A percentile compares a stretch with the other conserved stretches of the same genome.
Evolutionary conservation across 2,113 vertebrate species (phyloP).

Genomic region (Gymnarchus niloticus): DNA sequence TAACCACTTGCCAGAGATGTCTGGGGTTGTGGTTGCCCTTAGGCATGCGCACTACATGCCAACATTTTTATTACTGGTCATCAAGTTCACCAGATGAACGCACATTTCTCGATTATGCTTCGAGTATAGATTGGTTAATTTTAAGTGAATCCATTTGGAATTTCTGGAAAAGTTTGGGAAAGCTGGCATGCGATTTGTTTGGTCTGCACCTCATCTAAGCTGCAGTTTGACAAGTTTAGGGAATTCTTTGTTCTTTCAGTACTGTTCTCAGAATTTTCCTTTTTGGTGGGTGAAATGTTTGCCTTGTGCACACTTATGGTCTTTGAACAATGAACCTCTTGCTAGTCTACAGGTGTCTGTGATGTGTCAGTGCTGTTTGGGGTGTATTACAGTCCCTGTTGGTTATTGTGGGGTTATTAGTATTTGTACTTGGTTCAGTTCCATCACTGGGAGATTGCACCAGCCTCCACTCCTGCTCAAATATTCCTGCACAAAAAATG

Average conservation of each 20-base stretch:
- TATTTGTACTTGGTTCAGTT: background rate
- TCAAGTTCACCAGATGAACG: background rate
- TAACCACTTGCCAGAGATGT: background rate
- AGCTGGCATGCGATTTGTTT: background rate
- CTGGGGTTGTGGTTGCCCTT: background rate
- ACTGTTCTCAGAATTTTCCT: background rate
- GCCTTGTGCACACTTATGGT: background rate
- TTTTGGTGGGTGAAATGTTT: background rate
- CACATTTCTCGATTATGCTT: background rate
- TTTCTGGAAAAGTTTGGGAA: too few relatives aligned
- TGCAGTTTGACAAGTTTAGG: background rate
- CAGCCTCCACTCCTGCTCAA: background rate
- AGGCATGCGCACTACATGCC: background rate
- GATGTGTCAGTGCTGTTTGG: background rate
- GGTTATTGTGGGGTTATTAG: background rate
- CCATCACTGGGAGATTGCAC: background rate
- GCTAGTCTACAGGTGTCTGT: background rate
- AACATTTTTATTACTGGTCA: background rate
- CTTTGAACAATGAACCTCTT: background rate
- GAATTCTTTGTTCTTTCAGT: background rate
- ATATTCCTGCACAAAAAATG: background rate
- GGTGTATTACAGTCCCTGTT: background rate
- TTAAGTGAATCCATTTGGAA: background rate
- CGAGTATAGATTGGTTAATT: background rate
- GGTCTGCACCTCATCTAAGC: background rate